phyloP scores from a whole-genome alignment of 2,113 vertebrate genomes.

The Cervus canadensis region DNA sequence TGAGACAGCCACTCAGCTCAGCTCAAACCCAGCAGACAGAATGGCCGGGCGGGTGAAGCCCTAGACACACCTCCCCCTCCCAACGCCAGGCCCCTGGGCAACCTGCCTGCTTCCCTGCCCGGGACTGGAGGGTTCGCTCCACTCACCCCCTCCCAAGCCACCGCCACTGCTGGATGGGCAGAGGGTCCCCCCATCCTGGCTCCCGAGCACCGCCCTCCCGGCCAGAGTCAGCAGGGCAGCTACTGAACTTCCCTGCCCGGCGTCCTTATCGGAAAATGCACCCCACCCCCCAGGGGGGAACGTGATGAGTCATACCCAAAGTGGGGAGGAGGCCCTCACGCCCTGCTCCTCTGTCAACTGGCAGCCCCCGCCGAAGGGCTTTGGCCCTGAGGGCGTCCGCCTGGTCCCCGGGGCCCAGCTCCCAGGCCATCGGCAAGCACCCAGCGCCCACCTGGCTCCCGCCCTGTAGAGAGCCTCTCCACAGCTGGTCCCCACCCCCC shows the following conservation, averaged over 20 bases:
- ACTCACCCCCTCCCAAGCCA: background rate
- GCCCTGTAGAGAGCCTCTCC: fast-evolving
- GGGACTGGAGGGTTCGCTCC: background rate
- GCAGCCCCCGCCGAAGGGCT: background rate
- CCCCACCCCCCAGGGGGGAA: too few relatives aligned
- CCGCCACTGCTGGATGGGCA: background rate
- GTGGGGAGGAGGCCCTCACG: background rate
- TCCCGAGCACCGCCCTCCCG: background rate
- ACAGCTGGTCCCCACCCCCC: too few relatives aligned
- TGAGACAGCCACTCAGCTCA: fast-evolving
- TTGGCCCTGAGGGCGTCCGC: fast-evolving
- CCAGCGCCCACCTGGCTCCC: fast-evolving
- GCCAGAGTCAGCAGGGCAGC: fast-evolving
- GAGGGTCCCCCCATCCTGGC: too few relatives aligned
- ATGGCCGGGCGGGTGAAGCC: background rate
- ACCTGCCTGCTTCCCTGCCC: background rate
- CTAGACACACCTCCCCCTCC: background rate
- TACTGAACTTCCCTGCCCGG: fast-evolving
- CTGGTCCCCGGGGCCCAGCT: background rate
- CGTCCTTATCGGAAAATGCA: fast-evolving
- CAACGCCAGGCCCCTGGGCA: fast-evolving
- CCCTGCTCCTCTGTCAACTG: background rate
- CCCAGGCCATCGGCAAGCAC: fast-evolving
- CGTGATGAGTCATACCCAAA: fast-evolving
- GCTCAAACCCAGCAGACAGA: fast-evolving